These are phyloP conservation scores for Meleagris gallopavo DNA, from an alignment of 2,113 vertebrate species.

Conservation along the genomic window DNA sequence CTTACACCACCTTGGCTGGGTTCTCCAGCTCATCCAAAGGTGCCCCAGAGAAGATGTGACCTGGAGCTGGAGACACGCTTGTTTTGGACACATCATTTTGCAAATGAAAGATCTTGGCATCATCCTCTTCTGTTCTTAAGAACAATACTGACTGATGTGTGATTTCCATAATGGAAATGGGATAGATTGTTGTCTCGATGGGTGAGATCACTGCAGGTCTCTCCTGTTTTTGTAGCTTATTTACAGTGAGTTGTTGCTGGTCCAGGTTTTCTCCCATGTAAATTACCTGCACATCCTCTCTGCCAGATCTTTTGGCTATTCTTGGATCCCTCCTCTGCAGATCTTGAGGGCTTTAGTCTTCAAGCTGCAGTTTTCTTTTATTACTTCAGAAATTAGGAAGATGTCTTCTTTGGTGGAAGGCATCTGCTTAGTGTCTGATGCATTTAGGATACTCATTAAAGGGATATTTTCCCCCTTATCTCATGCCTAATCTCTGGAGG, in stretches of 20 bases:
- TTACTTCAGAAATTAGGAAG: constrained; percentile 13
- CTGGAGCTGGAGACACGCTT: neutral
- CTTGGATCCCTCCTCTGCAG: neutral
- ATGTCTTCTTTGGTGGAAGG: neutral
- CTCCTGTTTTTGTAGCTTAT: neutral
- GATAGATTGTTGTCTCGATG: neutral
- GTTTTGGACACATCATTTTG: neutral
- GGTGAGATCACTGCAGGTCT: neutral
- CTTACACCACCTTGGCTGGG: neutral
- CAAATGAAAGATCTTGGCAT: neutral
- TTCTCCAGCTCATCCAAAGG: neutral
- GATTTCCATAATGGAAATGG: neutral
- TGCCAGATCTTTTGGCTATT: neutral
- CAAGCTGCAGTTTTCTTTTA: neutral
- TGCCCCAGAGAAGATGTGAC: neutral
- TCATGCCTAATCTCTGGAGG: neutral
- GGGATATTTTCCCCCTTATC: neutral
- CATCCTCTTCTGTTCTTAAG: neutral
- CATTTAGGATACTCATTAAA: neutral
- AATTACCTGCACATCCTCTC: neutral
- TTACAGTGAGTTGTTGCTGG: neutral
- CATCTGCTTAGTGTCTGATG: neutral
- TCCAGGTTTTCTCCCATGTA: accelerated
- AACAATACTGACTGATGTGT: accelerated
- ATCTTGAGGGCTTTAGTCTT: neutral